Conservation (phyloP, 2,797 vertebrate species). For the Borostomias antarcticus region DNA sequence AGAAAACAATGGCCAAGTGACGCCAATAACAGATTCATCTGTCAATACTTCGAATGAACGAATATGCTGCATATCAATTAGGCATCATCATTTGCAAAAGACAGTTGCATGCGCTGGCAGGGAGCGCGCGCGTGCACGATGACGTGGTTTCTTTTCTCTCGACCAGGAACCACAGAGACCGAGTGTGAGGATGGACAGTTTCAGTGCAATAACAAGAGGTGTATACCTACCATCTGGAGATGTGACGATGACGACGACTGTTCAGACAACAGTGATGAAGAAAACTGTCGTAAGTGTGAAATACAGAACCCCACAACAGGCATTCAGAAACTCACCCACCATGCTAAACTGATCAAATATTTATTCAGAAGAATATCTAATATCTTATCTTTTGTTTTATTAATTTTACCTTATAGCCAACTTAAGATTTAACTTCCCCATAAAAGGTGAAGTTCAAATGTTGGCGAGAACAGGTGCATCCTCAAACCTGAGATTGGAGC, state of each 20-base stretch:
- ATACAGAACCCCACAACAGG: neutral
- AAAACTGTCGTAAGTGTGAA: slow-evolving; percentile 94
- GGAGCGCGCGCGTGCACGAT: neutral
- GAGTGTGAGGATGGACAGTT: slow-evolving; percentile 93
- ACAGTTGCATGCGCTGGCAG: slow-evolving; percentile 49
- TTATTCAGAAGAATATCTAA: too few species aligned
- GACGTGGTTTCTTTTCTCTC: neutral
- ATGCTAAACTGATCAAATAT: too few species aligned
- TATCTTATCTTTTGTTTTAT: too few species aligned
- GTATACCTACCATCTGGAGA: slow-evolving; percentile 93
- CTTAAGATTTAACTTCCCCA: too few species aligned
- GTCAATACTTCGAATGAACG: slow-evolving; percentile 53
- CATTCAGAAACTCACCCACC: neutral
- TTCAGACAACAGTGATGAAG: slow-evolving; percentile 95
- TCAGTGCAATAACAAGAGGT: slow-evolving; percentile 92
- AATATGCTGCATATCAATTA: slow-evolving; percentile 66
- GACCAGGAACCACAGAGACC: slow-evolving; percentile 65
- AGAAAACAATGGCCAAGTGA: slow-evolving; percentile 26
- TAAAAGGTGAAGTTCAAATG: neutral
- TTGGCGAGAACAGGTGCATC: neutral
- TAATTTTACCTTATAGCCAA: too few species aligned
- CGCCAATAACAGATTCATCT: slow-evolving; percentile 34
- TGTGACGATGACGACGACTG: slow-evolving; percentile 98
- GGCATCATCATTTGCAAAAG: slow-evolving; percentile 73
- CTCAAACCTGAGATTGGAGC: slow-evolving; percentile 8